Percentiles rank a stretch among this genome's conserved stretches.
Conservation (phyloP, 2,113 vertebrate species). For the Thermophis baileyi region DNA sequence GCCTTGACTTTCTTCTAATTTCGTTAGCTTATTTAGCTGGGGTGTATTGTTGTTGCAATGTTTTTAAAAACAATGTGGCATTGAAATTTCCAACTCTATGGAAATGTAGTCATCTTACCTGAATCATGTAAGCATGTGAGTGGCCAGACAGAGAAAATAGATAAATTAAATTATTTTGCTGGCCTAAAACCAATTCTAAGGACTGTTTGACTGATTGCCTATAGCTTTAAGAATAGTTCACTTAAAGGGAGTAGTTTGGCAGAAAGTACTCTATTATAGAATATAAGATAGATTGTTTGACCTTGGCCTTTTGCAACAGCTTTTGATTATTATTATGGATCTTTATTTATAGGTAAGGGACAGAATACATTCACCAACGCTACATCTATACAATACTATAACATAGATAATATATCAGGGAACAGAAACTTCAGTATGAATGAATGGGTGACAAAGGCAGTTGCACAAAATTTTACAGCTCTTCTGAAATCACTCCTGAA, state of each 20-base stretch:
- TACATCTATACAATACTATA: background rate
- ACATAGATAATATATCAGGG: background rate
- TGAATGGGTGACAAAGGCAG: background rate
- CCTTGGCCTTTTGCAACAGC: background rate
- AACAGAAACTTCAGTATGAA: background rate
- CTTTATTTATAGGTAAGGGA: background rate
- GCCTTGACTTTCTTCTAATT: conserved; percentile 14
- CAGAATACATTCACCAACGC: background rate
- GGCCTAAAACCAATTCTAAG: conserved; percentile 37
- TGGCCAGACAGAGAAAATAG: conserved; percentile 27
- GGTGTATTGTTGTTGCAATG: conserved; percentile 24
- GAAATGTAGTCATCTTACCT: conserved; percentile 29
- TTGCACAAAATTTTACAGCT: background rate
- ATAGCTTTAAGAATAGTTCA: conserved; percentile 21
- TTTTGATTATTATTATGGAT: background rate
- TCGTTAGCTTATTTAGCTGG: background rate
- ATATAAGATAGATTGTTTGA: background rate
- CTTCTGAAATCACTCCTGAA: background rate
- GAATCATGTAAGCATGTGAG: conserved; percentile 10
- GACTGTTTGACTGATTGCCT: background rate
- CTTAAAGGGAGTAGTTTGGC: background rate
- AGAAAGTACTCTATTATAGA: background rate
- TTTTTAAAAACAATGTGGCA: conserved; percentile 29
- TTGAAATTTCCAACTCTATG: conserved; percentile 25
- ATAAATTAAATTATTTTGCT: conserved; percentile 41